Conservation (phyloP, 2,888 invertebrate genomes). For the Eupithecia insigniata region DNA sequence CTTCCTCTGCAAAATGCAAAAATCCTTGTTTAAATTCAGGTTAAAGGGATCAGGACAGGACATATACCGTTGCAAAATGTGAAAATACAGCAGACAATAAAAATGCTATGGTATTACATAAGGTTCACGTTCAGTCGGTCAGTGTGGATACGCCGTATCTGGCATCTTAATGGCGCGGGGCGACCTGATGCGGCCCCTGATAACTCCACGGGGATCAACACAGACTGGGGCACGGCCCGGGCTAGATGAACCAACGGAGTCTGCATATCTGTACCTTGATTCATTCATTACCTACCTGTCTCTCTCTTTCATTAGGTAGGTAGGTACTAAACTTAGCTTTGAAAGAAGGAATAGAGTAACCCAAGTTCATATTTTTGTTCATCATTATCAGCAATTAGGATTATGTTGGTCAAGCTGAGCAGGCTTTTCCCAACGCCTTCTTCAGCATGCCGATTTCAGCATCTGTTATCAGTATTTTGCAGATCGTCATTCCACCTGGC, state of each 20-base stretch:
- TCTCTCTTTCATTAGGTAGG: neutral
- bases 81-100: constrained; percentile 25
- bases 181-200: constrained; percentile 58
- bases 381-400: neutral
- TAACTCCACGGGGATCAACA: constrained; percentile 35
- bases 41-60: neutral
- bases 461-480: neutral
- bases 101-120: constrained; percentile 23
- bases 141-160: constrained; percentile 48
- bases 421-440: neutral
- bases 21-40: neutral
- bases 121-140: constrained; percentile 42
- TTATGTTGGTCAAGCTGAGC: neutral
- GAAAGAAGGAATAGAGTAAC: neutral
- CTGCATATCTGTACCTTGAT: neutral
- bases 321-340: neutral
- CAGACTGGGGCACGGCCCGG: neutral
- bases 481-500: neutral
- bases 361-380: neutral
- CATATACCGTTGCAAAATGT: neutral
- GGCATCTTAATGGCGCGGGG: constrained; percentile 56
- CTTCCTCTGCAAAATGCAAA: neutral
- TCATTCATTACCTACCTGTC: neutral
- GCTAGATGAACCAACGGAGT: constrained; percentile 4
- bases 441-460: neutral